These are phyloP conservation scores for Meloidogyne exigua DNA, from an alignment of 1,140 invertebrate species.

Conservation along the genomic window DNA sequence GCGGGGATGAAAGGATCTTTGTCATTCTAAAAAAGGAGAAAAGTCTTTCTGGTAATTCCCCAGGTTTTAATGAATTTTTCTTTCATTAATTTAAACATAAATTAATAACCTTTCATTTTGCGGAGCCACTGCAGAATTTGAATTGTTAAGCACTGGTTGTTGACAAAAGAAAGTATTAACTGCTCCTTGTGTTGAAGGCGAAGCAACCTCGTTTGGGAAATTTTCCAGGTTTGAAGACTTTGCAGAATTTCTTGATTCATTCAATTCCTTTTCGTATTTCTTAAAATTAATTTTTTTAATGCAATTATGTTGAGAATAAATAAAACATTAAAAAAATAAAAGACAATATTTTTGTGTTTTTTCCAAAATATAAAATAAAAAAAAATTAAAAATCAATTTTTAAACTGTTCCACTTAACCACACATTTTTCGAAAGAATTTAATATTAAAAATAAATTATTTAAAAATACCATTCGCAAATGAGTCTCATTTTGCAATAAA, in stretches of 20 bases:
- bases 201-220: neutral
- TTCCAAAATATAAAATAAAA: too few relatives aligned
- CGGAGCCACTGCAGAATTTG: neutral
- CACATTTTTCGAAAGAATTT: too few relatives aligned
- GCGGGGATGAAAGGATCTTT: neutral
- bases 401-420: too few relatives aligned
- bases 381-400: too few relatives aligned
- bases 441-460: too few relatives aligned
- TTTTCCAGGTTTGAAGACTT: neutral
- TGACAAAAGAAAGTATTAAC: neutral
- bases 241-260: neutral
- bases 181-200: neutral
- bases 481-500: conserved; percentile 43
- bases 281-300: neutral
- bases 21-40: neutral
- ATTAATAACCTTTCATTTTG: neutral
- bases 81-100: too few relatives aligned
- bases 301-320: too few relatives aligned
- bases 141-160: neutral
- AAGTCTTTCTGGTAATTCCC: too few relatives aligned
- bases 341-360: too few relatives aligned
- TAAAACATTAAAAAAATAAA: neutral
- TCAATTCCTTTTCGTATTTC: conserved; percentile 20
- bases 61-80: too few relatives aligned
- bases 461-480: conserved; percentile 38